Evolutionary conservation across 2,797 vertebrate genomes (phyloP).

Genomic region (Rhabdomys pumilio): DNA sequence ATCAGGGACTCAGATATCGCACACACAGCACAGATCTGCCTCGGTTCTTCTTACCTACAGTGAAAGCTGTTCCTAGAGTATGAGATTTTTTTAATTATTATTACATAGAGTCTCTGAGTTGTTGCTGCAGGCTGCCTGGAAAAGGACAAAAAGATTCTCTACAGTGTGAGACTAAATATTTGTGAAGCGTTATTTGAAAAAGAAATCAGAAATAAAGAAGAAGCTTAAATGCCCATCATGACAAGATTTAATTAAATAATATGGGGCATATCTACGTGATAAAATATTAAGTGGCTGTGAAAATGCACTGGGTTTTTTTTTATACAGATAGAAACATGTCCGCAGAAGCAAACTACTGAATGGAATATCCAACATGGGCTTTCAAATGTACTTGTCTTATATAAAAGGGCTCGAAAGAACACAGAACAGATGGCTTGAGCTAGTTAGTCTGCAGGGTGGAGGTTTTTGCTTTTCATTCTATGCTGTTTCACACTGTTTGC

Average conservation of each 20-base stretch:
- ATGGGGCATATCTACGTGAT: neutral
- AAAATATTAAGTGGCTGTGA: constrained; percentile 51
- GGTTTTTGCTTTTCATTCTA: constrained; percentile 53
- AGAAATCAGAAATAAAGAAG: constrained; percentile 27
- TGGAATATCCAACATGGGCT: neutral
- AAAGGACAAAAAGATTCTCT: neutral
- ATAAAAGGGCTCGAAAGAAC: constrained; percentile 25
- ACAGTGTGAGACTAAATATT: neutral
- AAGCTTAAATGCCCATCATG: neutral
- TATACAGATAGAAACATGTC: neutral
- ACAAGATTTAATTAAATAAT: constrained; percentile 34
- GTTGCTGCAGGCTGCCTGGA: neutral
- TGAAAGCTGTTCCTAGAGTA: neutral
- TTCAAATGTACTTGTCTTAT: constrained; percentile 29
- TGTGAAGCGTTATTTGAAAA: neutral
- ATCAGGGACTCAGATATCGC: neutral
- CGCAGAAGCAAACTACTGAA: constrained; percentile 22
- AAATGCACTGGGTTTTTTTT: constrained; percentile 3
- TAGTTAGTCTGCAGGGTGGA: neutral
- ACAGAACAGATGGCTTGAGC: constrained; percentile 9
- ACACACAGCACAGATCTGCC: neutral
- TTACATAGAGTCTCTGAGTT: neutral
- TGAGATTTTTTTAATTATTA: neutral
- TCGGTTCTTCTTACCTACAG: neutral
- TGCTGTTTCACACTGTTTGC: neutral